phyloP scores from a whole-genome alignment of 2,888 invertebrate species.

The Conus canariensis region DNA sequence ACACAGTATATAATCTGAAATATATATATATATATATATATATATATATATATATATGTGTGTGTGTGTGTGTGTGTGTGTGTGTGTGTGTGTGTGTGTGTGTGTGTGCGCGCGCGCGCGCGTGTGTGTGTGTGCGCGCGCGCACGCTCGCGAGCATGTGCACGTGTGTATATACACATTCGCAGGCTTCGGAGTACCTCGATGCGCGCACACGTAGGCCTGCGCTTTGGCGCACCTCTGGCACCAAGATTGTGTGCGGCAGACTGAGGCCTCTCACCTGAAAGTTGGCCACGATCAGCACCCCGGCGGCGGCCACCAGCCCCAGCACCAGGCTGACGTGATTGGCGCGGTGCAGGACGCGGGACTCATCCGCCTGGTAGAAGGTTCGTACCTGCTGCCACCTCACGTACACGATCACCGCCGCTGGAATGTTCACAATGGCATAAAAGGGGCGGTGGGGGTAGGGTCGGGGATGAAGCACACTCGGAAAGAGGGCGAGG shows the following conservation, averaged over 20 bases:
- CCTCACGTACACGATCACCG: slow-evolving; percentile 12
- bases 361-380: not conserved
- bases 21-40: no score
- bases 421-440: not conserved
- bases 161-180: not conserved
- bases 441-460: not conserved
- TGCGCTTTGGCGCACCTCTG: no score
- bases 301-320: slow-evolving; percentile 83
- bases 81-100: no score
- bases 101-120: no score
- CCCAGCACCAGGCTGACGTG: slow-evolving; percentile 33
- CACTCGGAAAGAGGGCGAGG: not conserved
- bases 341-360: slow-evolving; percentile 21
- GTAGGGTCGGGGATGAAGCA: not conserved
- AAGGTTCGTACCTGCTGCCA: slow-evolving; percentile 32
- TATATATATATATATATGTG: no score
- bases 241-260: no score
- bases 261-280: slow-evolving; percentile 78
- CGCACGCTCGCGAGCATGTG: no score
- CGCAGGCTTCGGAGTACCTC: no score
- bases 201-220: no score
- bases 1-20: no score
- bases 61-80: no score
- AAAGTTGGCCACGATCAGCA: slow-evolving; percentile 86
- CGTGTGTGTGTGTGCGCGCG: no score